Evolutionary conservation across 2,113 vertebrate species (phyloP), one percentile per base, ranked within the genome.

Genomic region (Poicephalus gulielmi): DNA sequence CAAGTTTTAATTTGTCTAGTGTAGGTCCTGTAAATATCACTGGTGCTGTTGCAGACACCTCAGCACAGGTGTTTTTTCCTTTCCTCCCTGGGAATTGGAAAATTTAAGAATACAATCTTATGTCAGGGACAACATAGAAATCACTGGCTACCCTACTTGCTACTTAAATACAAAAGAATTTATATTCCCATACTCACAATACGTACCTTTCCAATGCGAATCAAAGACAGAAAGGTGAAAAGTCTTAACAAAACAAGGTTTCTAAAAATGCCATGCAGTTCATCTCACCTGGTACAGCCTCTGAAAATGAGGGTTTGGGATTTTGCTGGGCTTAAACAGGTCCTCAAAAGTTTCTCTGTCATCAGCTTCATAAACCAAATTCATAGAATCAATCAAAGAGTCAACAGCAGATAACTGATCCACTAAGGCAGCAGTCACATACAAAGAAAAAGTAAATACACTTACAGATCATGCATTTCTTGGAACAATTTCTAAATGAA

Each of bases 261-360:
- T 60, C 4, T 0, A 41, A 67, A 90, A 59, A 79, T 18, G 25
- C 3, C 17, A 44, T 18, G 31, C 7, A 70, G 6, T 68, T 92
- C 69, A 57, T 81, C 97, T 98, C 96, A 99, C 99, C 99, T 99
- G 99, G 97, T 99, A 99, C 14, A 99, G 98, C 79, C 99, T 99
- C 97, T 99, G 99, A 97, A 99, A 99, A 82, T 98, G 97, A 66
- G 99, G 99, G 94, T 99, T 99, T 90, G 99, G 98, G 74, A 99
- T 98, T 97, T 98, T 97, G 96, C 98, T 98, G 83, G 98, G 98
- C 90, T 99, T 98, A 91, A 99, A 98, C 31, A 99, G 82, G 96
- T 99, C 99, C 83, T 97, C 97, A 35, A 90, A 88, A n/a, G 96
- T 97, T 89, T 98, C 98, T 44, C 98, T 97, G 79, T 98, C 98